These are phyloP conservation scores for Brachypteracias leptosomus DNA, from an alignment of 2,113 vertebrate genomes.

Conservation along the genomic window DNA sequence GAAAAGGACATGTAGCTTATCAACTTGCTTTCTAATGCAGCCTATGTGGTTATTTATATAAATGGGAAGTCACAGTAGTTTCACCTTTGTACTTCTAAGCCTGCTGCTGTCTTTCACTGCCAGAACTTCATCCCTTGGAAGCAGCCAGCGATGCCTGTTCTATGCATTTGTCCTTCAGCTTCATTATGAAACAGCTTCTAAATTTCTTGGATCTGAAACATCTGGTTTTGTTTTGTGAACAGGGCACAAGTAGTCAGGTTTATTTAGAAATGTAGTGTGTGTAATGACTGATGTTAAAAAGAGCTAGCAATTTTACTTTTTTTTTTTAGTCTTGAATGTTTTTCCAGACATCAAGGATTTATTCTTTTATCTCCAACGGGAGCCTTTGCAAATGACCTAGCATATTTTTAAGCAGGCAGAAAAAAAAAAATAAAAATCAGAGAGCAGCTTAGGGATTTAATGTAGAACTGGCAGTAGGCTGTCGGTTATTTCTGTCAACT, in stretches of 20 bases:
- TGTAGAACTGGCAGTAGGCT: neutral
- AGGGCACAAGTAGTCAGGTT: neutral
- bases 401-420: neutral
- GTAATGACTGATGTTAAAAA: conserved; percentile 40
- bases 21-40: neutral
- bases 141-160: neutral
- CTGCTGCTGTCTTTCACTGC: neutral
- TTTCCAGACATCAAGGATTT: conserved; percentile 40
- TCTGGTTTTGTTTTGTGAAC: conserved; percentile 53
- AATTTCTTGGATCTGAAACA: conserved; percentile 16
- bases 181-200: conserved; percentile 13
- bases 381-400: conserved; percentile 12
- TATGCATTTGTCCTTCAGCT: neutral
- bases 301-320: neutral
- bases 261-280: conserved; percentile 36
- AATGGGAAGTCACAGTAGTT: neutral
- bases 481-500: neutral
- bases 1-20: neutral
- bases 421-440: neutral
- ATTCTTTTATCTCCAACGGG: conserved; percentile 38
- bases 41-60: neutral
- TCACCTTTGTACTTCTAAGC: neutral
- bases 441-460: neutral
- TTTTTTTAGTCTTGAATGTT: neutral
- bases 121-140: neutral